Conservation (phyloP, 2,888 invertebrate species). For the Anagyrus pseudococci region DNA sequence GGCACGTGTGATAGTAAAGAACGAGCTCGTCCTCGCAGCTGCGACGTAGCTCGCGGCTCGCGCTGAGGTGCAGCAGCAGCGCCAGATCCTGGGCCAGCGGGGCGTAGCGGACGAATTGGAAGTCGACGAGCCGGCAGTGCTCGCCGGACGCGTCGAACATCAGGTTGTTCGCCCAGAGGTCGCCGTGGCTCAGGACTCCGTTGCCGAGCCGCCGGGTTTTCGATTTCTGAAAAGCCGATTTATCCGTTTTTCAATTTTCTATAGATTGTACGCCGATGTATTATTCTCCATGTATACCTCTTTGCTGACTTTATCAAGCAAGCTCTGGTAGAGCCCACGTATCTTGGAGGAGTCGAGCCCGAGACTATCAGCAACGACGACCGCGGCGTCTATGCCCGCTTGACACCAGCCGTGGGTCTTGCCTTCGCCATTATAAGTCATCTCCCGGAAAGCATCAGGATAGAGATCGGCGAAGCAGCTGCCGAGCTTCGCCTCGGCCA, state of each 20-base stretch:
- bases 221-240: conserved; percentile 26
- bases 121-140: conserved; percentile 72
- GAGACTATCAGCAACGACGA: conserved; percentile 5
- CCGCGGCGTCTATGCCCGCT: conserved; percentile 22
- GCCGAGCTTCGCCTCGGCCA: conserved; percentile 43
- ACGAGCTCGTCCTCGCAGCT: conserved; percentile 10
- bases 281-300: no score
- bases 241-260: no score
- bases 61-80: conserved; percentile 35
- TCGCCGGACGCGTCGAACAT: conserved; percentile 64
- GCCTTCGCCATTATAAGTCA: background rate
- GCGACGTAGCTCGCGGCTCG: conserved; percentile 11
- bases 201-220: conserved; percentile 51
- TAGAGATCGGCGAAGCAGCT: conserved; percentile 9
- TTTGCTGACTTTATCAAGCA: no score
- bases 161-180: conserved; percentile 71
- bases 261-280: no score
- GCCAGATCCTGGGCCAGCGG: conserved; percentile 39
- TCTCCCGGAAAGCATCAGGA: background rate
- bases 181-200: conserved; percentile 69
- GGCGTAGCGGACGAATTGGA: conserved; percentile 69
- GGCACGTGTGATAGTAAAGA: conserved; percentile 8
- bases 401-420: conserved; percentile 25
- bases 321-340: conserved; percentile 15
- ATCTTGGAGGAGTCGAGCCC: conserved; percentile 19